Conservation (phyloP, 2,113 vertebrate genomes). For the Typhlomys cinereus region DNA sequence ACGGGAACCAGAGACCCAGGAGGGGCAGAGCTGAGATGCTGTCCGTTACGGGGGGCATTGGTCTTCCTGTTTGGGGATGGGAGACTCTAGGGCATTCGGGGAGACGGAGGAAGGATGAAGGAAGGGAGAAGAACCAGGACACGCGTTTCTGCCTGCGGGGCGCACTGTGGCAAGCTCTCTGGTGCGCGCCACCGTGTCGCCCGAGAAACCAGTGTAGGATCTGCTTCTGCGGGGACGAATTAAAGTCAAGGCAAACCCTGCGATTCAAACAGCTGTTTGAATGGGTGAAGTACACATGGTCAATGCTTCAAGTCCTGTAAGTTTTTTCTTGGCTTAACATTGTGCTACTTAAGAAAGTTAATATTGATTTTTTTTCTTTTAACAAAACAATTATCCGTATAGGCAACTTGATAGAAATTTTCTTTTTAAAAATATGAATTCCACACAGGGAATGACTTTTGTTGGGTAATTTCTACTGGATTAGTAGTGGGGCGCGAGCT, state of each 20-base stretch:
- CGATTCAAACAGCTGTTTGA: conserved; percentile 48
- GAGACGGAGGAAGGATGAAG: not conserved
- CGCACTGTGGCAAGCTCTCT: not conserved
- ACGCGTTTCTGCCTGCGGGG: not conserved
- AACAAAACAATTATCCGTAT: not conserved
- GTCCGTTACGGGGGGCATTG: not conserved
- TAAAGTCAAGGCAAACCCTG: conserved; percentile 33
- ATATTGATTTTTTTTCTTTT: conserved; percentile 32
- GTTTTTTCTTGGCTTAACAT: conserved; percentile 35
- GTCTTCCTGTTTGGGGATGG: not conserved
- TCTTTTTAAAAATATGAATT: conserved; percentile 21
- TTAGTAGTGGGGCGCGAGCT: not conserved
- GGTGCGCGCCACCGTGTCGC: not conserved
- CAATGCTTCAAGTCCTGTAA: not conserved
- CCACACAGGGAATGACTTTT: not conserved
- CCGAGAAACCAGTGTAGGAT: not conserved
- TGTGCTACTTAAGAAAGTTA: conserved; percentile 31
- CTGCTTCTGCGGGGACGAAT: conserved; percentile 39
- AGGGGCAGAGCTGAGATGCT: not conserved
- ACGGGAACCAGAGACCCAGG: not conserved
- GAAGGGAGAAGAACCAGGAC: not conserved
- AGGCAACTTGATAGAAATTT: not conserved
- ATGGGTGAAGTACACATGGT: not conserved
- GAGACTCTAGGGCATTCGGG: not conserved
- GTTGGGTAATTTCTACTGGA: not conserved